A percentile compares a stretch with the other conserved stretches of the same genome.
Evolutionary conservation across 1,140 invertebrate species (phyloP).

Genomic region (Aradophagus sp.): DNA sequence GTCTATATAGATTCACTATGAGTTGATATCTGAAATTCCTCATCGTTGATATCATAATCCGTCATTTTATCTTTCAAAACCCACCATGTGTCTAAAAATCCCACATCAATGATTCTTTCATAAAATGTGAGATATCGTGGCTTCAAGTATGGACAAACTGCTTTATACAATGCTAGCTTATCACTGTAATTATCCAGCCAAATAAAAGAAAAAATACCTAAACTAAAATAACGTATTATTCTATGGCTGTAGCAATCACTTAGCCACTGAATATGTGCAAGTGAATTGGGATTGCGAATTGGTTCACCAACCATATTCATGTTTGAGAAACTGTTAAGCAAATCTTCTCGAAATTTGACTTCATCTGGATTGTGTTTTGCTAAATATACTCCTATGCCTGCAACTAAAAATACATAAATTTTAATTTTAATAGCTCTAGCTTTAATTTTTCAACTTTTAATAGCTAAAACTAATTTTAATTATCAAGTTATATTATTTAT

Average conservation of each 20-base stretch:
- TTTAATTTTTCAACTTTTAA: too few relatives aligned
- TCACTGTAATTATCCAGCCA: conserved; percentile 83
- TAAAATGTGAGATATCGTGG: conserved; percentile 78
- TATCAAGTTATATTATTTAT: too few relatives aligned
- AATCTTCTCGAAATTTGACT: conserved; percentile 77
- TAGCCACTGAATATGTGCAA: conserved; percentile 79
- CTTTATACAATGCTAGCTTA: conserved; percentile 81
- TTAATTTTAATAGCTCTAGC: not conserved
- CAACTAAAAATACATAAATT: conserved; percentile 67
- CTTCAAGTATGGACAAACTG: conserved; percentile 82
- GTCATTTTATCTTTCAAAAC: conserved; percentile 81
- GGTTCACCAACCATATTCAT: conserved; percentile 79
- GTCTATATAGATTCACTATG: conserved; percentile 5
- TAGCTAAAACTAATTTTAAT: too few relatives aligned
- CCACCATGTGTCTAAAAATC: conserved; percentile 85
- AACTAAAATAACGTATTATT: conserved; percentile 78
- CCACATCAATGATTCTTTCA: conserved; percentile 84
- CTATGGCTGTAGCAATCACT: conserved; percentile 80
- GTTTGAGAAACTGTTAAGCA: conserved; percentile 78
- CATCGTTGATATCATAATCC: conserved; percentile 85
- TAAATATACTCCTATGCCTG: conserved; percentile 71
- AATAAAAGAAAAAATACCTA: conserved; percentile 84
- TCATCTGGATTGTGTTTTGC: conserved; percentile 80
- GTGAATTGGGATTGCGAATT: conserved; percentile 81
- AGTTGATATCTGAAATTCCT: conserved; percentile 31